Percentiles rank a stretch among this genome's conserved stretches.
phyloP scores from a whole-genome alignment of 2,888 invertebrate species.

The Acanthacorydalis orientalis region DNA sequence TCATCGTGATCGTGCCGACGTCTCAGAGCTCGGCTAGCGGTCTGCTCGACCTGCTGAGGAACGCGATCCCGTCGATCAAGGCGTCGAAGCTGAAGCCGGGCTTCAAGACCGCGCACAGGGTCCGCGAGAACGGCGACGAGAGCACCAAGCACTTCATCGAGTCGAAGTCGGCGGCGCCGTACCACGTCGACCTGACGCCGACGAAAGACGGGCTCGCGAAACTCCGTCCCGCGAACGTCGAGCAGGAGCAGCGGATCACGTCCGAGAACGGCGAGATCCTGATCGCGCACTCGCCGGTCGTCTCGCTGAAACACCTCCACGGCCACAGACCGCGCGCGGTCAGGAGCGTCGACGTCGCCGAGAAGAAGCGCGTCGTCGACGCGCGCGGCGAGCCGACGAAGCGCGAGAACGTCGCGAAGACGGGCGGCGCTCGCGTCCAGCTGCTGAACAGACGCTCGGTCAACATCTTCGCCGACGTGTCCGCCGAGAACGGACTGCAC shows the following conservation, averaged over 20 bases:
- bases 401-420: background rate
- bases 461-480: constrained; percentile 17
- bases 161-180: constrained; percentile 43
- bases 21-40: constrained; percentile 11
- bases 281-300: constrained; percentile 17
- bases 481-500: constrained; percentile 13
- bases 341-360: background rate
- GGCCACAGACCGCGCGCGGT: constrained; percentile 12
- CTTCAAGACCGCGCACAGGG: constrained; percentile 11
- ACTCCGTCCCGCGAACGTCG: constrained; percentile 13
- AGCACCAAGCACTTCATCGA: constrained; percentile 41
- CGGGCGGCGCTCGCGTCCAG: background rate
- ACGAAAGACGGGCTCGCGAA: constrained; percentile 16
- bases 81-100: constrained; percentile 3
- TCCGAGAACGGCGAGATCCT: constrained; percentile 16
- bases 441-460: constrained; percentile 13
- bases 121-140: constrained; percentile 8
- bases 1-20: constrained; percentile 43
- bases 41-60: constrained; percentile 19
- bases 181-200: constrained; percentile 43
- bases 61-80: constrained; percentile 15
- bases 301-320: constrained; percentile 9
- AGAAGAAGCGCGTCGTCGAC: too few relatives aligned
- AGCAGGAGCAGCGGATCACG: constrained; percentile 12
- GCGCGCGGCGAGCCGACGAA: too few relatives aligned